A percentile compares a stretch with the other conserved stretches of the same genome.
Evolutionary conservation across 2,113 vertebrate species (phyloP).

Genomic region (Ptyas mucosa): DNA sequence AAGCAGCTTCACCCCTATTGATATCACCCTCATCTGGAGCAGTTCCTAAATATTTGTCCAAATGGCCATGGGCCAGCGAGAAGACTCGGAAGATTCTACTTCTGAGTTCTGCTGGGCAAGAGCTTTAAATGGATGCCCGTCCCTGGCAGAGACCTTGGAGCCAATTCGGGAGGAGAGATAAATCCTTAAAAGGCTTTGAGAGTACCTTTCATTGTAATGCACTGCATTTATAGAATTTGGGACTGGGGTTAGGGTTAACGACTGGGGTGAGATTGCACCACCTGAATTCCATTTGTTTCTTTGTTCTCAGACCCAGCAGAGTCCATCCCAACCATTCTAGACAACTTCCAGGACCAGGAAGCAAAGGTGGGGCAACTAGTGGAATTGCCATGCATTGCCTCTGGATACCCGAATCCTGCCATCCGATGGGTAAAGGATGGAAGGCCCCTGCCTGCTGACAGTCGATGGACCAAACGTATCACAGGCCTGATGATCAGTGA

Average conservation of each 20-base stretch:
- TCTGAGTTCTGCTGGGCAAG: background rate
- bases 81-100: background rate
- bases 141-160: background rate
- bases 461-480: constrained; percentile 87
- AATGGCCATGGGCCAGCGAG: background rate
- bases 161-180: background rate
- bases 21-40: background rate
- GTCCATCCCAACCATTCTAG: constrained; percentile 90
- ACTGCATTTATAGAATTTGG: background rate
- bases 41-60: background rate
- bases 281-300: background rate
- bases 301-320: constrained; percentile 81
- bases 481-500: constrained; percentile 90
- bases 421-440: constrained; percentile 95
- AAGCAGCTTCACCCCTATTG: background rate
- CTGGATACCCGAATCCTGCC: constrained; percentile 91
- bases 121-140: background rate
- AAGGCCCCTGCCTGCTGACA: constrained; percentile 85
- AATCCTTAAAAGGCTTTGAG: background rate
- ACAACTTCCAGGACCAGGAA: constrained; percentile 92
- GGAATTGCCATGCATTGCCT: constrained; percentile 93
- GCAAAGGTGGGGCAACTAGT: constrained; percentile 81
- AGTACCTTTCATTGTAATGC: background rate
- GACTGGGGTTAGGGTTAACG: no score
- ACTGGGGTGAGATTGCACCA: background rate